A percentile compares a stretch with the other conserved stretches of the same genome.
Evolutionary conservation across 2,113 vertebrate species (phyloP).

Genomic region (Clarias magur): DNA sequence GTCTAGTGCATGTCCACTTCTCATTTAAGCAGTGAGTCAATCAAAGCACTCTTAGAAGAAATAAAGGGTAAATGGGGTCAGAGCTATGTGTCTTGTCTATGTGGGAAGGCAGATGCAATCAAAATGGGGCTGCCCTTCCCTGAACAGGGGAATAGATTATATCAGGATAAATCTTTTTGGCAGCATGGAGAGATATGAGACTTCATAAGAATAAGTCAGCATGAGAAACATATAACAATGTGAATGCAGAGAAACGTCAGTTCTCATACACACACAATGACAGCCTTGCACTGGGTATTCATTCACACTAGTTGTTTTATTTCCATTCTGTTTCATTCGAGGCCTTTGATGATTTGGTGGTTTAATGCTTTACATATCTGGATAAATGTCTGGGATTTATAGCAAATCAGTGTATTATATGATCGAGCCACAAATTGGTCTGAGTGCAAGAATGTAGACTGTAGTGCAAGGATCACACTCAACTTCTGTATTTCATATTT

Average conservation of each 20-base stretch:
- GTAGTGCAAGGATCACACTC: no score
- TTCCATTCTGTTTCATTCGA: no score
- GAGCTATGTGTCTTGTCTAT: slow-evolving; percentile 63
- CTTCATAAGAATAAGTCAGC: slow-evolving; percentile 33
- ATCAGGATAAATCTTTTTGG: slow-evolving; percentile 67
- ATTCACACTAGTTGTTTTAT: neutral
- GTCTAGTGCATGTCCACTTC: no score
- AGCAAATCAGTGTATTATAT: no score
- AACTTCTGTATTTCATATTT: no score
- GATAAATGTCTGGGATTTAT: no score
- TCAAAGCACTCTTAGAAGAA: slow-evolving; percentile 70
- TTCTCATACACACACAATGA: neutral
- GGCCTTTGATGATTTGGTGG: no score
- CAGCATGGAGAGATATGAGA: slow-evolving; percentile 63
- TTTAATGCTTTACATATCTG: no score
- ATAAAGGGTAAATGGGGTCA: slow-evolving; percentile 69
- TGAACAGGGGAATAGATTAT: slow-evolving; percentile 76
- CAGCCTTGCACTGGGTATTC: neutral
- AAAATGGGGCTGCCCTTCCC: slow-evolving; percentile 70
- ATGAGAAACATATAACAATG: neutral
- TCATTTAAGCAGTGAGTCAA: slow-evolving; percentile 60
- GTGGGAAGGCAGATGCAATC: slow-evolving; percentile 70
- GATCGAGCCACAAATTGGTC: no score
- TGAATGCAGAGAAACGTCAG: slow-evolving; percentile 3
- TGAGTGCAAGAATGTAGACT: no score